These are phyloP conservation scores for Noctuana brunneofusca DNA, from an alignment of 2,888 invertebrate genomes.

Conservation along the genomic window DNA sequence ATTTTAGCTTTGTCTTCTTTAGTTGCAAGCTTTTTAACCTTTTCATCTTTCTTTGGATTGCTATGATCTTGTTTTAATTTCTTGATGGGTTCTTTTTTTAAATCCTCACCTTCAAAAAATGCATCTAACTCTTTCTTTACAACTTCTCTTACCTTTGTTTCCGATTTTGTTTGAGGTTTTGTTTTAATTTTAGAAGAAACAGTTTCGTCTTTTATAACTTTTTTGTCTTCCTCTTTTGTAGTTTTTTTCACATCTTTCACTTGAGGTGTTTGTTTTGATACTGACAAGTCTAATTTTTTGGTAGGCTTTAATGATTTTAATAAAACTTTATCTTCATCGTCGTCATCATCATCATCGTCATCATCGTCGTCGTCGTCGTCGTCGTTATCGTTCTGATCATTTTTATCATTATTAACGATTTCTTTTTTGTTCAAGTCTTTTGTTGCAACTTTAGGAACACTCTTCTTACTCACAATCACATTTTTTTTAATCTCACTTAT, in stretches of 20 bases:
- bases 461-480: background rate
- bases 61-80: constrained; percentile 47
- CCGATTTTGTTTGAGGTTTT: constrained; percentile 36
- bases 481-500: background rate
- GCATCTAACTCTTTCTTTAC: constrained; percentile 30
- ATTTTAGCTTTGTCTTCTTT: constrained; percentile 20
- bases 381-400: constrained; percentile 39
- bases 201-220: constrained; percentile 32
- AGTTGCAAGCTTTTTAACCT: constrained; percentile 50
- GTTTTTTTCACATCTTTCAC: constrained; percentile 12
- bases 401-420: constrained; percentile 39
- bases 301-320: background rate
- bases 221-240: constrained; percentile 15
- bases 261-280: constrained; percentile 1
- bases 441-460: background rate
- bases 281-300: background rate
- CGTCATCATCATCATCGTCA: constrained; percentile 40
- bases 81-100: constrained; percentile 47
- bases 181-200: constrained; percentile 37
- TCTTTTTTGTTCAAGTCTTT: background rate
- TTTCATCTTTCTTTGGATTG: constrained; percentile 20
- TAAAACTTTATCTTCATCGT: constrained; percentile 36
- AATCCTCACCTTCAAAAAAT: constrained; percentile 37
- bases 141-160: constrained; percentile 26
- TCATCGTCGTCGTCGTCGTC: constrained; percentile 34